Conservation (phyloP, 2,797 vertebrate genomes). For the Mus minutoides region DNA sequence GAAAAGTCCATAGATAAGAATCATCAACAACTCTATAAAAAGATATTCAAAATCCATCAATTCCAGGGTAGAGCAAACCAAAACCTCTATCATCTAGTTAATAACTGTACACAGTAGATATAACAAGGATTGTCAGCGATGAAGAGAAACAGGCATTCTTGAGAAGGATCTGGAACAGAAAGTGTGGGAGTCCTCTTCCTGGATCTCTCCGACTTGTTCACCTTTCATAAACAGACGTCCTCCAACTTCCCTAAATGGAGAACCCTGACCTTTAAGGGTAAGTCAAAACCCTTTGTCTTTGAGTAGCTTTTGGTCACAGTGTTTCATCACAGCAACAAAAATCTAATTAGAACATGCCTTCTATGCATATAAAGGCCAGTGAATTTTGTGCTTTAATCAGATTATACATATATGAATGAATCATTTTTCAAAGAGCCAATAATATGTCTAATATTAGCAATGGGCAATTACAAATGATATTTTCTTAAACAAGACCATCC, state of each 20-base stretch:
- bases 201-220: background rate
- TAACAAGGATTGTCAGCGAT: background rate
- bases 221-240: background rate
- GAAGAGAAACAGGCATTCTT: background rate
- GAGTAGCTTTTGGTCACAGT: background rate
- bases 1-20: background rate
- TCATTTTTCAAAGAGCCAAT: background rate
- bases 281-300: background rate
- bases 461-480: background rate
- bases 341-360: background rate
- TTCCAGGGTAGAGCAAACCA: background rate
- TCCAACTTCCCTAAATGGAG: background rate
- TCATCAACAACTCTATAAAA: background rate
- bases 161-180: background rate
- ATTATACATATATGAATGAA: background rate
- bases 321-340: background rate
- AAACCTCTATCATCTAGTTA: background rate
- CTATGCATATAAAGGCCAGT: background rate
- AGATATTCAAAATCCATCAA: background rate
- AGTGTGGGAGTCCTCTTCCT: background rate
- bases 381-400: background rate
- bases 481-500: background rate
- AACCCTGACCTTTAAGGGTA: background rate
- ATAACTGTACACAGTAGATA: background rate
- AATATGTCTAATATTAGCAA: background rate